A percentile compares a stretch with the other conserved stretches of the same genome.
These are phyloP conservation scores for Hipposideros armiger DNA, from an alignment of 2,113 vertebrate genomes.

Conservation along the genomic window DNA sequence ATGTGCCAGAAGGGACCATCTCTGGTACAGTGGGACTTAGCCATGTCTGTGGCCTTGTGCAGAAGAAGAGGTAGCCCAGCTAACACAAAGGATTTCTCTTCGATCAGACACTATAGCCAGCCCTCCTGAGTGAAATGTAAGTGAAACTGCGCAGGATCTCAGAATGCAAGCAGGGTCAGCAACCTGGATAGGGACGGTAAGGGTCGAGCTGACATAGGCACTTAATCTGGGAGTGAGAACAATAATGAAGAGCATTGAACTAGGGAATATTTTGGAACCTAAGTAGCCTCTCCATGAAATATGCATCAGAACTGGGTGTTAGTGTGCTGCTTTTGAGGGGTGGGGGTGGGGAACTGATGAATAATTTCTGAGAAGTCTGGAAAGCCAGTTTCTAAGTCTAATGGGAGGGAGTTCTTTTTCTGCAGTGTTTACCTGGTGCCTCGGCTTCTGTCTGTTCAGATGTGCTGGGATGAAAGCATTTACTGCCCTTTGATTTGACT, in stretches of 20 bases:
- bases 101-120: background rate
- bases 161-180: background rate
- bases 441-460: background rate
- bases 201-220: background rate
- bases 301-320: background rate
- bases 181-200: background rate
- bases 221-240: background rate
- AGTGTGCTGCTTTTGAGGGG: background rate
- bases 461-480: background rate
- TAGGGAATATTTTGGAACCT: background rate
- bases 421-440: background rate
- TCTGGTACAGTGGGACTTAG: background rate
- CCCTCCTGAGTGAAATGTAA: background rate
- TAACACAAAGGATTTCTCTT: slow-evolving; percentile 29
- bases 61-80: background rate
- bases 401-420: background rate
- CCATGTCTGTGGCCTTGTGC: background rate
- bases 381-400: background rate
- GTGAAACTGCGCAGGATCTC: background rate
- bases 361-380: background rate
- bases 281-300: background rate
- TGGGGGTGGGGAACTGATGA: background rate
- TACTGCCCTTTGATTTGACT: background rate
- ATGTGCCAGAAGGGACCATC: background rate
- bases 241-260: background rate